Conservation (phyloP, 2,797 vertebrate species). For the Etheostoma perlongum region DNA sequence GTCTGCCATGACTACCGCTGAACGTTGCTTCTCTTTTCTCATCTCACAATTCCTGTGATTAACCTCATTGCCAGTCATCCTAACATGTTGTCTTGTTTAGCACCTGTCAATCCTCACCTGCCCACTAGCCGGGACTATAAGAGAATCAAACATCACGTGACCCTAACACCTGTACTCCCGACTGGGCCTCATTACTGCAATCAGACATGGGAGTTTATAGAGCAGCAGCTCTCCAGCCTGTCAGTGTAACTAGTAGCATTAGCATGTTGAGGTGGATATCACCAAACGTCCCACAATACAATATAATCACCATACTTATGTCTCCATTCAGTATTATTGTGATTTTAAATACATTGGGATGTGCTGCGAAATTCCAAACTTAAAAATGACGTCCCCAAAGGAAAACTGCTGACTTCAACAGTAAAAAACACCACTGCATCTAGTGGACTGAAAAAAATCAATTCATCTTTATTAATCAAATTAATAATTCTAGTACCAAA, state of each 20-base stretch:
- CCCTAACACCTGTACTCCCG: not conserved
- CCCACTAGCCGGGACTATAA: not conserved
- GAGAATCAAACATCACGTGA: slow-evolving; percentile 9
- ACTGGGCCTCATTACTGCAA: not conserved
- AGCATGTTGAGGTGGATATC: not conserved
- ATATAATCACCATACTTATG: too few relatives aligned
- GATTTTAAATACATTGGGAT: too few relatives aligned
- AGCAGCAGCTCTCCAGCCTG: not conserved
- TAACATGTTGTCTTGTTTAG: not conserved
- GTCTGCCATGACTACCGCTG: slow-evolving; percentile 32
- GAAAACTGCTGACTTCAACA: too few relatives aligned
- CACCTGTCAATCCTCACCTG: slow-evolving; percentile 1
- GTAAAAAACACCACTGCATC: too few relatives aligned
- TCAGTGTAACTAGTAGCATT: not conserved
- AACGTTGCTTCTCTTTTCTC: slow-evolving; percentile 1
- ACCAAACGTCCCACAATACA: too few relatives aligned
- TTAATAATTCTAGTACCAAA: too few relatives aligned
- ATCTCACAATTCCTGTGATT: slow-evolving; percentile 14
- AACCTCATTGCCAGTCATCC: slow-evolving; percentile 8
- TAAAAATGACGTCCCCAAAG: too few relatives aligned
- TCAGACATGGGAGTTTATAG: not conserved
- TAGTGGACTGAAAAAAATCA: too few relatives aligned
- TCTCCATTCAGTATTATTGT: too few relatives aligned
- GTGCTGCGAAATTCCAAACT: too few relatives aligned
- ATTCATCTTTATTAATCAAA: too few relatives aligned